These are phyloP conservation scores for Chionoecetes opilio DNA, from an alignment of 1,140 invertebrate genomes.

Conservation along the genomic window DNA sequence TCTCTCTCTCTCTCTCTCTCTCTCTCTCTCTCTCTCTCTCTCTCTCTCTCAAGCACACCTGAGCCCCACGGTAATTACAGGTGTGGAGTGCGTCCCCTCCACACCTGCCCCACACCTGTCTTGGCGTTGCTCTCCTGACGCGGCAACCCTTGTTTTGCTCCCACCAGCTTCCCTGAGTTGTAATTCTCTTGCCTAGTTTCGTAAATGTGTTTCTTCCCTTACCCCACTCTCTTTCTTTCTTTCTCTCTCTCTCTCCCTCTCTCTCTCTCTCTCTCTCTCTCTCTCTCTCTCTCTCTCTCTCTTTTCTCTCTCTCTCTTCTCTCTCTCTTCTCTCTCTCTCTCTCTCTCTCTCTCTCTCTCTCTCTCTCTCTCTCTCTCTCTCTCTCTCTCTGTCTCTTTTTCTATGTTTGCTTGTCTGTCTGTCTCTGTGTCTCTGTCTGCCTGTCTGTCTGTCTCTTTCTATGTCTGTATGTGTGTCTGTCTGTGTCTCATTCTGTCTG, in stretches of 20 bases:
- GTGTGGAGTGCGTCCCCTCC: too few species aligned
- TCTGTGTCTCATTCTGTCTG: too few species aligned
- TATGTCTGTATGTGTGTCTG: conserved; percentile 48
- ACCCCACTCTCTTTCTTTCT: too few species aligned
- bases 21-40: conserved; percentile 45
- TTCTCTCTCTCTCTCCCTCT: background rate
- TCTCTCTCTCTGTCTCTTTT: background rate
- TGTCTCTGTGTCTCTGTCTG: conserved; percentile 1
- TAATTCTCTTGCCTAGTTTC: background rate
- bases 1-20: conserved; percentile 53
- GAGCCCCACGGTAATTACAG: too few species aligned
- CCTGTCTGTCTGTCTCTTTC: background rate
- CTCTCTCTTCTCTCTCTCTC: background rate
- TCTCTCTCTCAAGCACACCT: too few species aligned
- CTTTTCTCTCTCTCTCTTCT: background rate
- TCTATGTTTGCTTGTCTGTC: background rate
- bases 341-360: conserved; percentile 33
- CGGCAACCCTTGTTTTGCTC: too few species aligned
- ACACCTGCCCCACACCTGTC: too few species aligned
- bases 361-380: background rate
- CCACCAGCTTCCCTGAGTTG: too few species aligned
- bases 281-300: background rate
- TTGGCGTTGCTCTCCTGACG: too few species aligned
- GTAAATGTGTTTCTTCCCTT: background rate
- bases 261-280: background rate